Evolutionary conservation across 2,888 invertebrate species (phyloP).

Genomic region (Tipula vernalis): DNA sequence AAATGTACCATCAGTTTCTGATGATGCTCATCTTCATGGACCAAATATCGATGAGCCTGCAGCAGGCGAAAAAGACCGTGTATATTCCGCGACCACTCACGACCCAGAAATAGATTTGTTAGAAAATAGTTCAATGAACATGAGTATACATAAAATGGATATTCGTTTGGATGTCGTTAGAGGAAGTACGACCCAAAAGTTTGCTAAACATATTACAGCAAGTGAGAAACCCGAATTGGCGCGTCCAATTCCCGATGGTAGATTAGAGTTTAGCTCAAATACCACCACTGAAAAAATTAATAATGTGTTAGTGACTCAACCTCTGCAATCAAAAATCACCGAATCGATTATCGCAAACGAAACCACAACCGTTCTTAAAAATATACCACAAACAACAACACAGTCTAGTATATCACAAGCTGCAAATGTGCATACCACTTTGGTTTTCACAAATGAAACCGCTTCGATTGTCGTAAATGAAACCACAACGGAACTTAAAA

Average conservation of each 20-base stretch:
- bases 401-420: background rate
- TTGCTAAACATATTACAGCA: background rate
- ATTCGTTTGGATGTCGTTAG: background rate
- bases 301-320: background rate
- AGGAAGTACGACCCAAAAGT: background rate
- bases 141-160: background rate
- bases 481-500: background rate
- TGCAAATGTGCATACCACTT: background rate
- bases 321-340: background rate
- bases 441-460: no score
- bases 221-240: background rate
- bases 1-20: background rate
- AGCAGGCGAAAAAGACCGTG: background rate
- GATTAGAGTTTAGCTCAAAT: background rate
- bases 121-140: background rate
- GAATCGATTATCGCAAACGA: background rate
- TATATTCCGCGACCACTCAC: background rate
- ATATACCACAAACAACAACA: background rate
- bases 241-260: background rate
- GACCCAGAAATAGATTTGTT: background rate
- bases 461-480: background rate
- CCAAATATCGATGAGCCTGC: background rate
- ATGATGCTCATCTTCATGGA: background rate
- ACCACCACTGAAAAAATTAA: background rate
- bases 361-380: background rate